Base-by-base conservation (phyloP, 2,888 invertebrate genomes). In the Coenonympha glycerion region DNA sequence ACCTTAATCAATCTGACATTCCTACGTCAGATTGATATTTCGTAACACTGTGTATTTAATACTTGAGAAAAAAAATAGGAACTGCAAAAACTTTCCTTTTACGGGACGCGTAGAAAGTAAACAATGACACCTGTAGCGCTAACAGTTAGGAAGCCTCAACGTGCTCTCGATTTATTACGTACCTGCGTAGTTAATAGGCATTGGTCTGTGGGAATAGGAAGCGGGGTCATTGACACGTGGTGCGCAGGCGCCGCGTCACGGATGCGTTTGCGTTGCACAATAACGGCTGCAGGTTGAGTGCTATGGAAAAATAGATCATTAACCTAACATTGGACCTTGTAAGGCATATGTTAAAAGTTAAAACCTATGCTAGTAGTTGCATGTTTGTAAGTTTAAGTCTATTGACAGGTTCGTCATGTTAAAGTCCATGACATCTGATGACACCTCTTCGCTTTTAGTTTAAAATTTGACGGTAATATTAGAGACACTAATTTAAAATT, bases 231-330 rank as follows among this genome's bases (percentile, higher is more conserved):
- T 68, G 79, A 76, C 80, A 68, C 68, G 56, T 34, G 19, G 39
- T 49, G 47, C 34, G 16, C 30, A 22, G 42, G 54, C 68, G 72
- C 73, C 19, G 50, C 68, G 66, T 69, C 64, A 69, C 76, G 73
- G 74, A 75, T 77, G 79, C 75, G 69, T 67, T 62, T 56, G 71
- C 75, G 71, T 75, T 76, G 76, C 75, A 71, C 73, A 73, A 75
- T 71, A 62, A 69, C 69, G 61, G 62, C 61, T 50, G 59, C 55
- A 57, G 57, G 56, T 58, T 53, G 52, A 59, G 59, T 52, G 53
- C 59, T 54, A 52, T 51, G 52, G 52, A 52, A 52, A 58, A 60
- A 56, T 47, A 49, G 36, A 40, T 28, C 31, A 49, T 46, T 45
- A 31, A 50, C 47, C 37, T 47, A 52, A 28, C 46, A 40, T 19